phyloP scores from a whole-genome alignment of 2,888 invertebrate species.

The Vandiemenella viatica region DNA sequence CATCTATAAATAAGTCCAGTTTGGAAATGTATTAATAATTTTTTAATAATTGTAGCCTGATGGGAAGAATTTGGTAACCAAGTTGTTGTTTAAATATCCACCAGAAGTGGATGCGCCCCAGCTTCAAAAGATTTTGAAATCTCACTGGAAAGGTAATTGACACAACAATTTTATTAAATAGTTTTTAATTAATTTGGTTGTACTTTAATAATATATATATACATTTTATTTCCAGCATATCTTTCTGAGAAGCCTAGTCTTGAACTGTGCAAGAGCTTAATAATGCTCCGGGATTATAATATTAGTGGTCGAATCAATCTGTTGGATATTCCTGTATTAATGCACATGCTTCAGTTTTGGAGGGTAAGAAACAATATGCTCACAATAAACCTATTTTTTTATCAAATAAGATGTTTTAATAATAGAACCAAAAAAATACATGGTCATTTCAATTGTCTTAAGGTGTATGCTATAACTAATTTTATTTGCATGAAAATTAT shows the following conservation, averaged over 20 bases:
- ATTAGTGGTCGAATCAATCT: conserved; percentile 45
- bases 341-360: conserved; percentile 50
- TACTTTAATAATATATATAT: too few relatives aligned
- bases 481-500: not conserved
- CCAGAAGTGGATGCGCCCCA: conserved; percentile 44
- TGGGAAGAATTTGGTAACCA: conserved; percentile 33
- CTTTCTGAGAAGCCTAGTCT: conserved; percentile 43
- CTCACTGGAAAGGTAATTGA: conserved; percentile 37
- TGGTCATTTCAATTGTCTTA: too few relatives aligned
- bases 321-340: conserved; percentile 43
- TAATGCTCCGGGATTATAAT: conserved; percentile 49
- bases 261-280: conserved; percentile 50
- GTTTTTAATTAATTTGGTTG: too few relatives aligned
- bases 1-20: too few relatives aligned
- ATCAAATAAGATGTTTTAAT: not conserved
- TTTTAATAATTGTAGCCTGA: conserved; percentile 35
- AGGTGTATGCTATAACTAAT: too few relatives aligned
- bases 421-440: not conserved
- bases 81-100: conserved; percentile 38
- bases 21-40: too few relatives aligned
- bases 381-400: conserved; percentile 2
- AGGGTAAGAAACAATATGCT: conserved; percentile 32
- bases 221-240: conserved; percentile 29
- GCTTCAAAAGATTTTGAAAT: conserved; percentile 41
- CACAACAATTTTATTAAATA: too few relatives aligned